A percentile compares a stretch with the other conserved stretches of the same genome.
Evolutionary conservation across 2,113 vertebrate species (phyloP).

Genomic region (Varanus komodoensis): DNA sequence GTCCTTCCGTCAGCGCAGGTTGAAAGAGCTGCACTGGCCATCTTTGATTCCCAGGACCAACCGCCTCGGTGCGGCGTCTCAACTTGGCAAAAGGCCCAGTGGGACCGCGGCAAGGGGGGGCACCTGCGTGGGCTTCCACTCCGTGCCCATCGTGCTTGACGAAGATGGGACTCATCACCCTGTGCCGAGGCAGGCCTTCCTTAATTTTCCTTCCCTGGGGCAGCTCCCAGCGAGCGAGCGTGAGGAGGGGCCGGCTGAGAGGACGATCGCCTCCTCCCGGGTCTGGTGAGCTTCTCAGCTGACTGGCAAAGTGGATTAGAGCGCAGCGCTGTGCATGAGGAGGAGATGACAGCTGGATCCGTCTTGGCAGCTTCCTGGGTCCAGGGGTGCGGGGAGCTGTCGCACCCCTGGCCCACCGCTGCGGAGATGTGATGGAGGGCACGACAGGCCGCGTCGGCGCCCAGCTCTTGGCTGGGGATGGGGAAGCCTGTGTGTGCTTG

Average conservation of each 20-base stretch:
- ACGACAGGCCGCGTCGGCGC: neutral
- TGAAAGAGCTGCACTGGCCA: too few relatives aligned
- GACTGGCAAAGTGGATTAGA: constrained; percentile 19
- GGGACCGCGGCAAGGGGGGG: too few relatives aligned
- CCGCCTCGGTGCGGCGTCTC: too few relatives aligned
- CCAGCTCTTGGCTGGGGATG: fast-evolving
- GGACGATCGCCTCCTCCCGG: neutral
- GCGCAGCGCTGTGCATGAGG: neutral
- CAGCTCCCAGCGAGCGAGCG: neutral
- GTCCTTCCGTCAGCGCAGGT: too few relatives aligned
- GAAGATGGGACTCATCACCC: too few relatives aligned
- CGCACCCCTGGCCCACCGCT: neutral
- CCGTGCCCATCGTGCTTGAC: too few relatives aligned
- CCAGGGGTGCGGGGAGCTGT: neutral
- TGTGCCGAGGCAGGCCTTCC: neutral
- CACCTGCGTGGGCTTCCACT: too few relatives aligned
- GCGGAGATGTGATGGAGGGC: neutral
- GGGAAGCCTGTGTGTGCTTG: neutral
- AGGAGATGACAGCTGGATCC: neutral
- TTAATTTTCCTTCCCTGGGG: neutral
- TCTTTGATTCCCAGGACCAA: too few relatives aligned
- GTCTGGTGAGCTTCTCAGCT: neutral
- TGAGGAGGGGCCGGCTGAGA: neutral
- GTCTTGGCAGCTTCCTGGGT: neutral
- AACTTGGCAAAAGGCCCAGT: too few relatives aligned